Percentiles rank a stretch among this genome's conserved stretches.
Evolutionary conservation across 2,113 vertebrate genomes (phyloP).

Genomic region (Sterna hirundo): DNA sequence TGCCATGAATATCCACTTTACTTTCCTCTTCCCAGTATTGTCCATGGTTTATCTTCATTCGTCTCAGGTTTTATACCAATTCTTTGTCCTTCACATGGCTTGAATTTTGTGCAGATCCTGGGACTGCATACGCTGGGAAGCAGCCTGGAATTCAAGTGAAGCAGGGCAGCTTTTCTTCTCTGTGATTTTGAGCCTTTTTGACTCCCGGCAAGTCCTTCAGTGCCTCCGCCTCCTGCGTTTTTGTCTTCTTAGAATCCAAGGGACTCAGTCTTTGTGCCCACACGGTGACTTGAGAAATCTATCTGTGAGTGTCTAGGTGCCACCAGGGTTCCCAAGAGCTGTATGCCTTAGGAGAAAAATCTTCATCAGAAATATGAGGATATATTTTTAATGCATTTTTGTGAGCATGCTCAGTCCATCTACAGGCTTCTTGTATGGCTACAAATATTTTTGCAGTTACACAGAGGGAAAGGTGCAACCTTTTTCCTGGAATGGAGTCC

Average conservation of each 20-base stretch:
- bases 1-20: neutral
- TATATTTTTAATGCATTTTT: neutral
- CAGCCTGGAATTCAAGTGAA: neutral
- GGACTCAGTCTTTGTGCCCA: neutral
- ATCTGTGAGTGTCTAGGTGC: neutral
- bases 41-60: neutral
- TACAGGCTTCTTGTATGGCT: neutral
- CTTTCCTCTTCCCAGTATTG: neutral
- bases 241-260: neutral
- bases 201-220: neutral
- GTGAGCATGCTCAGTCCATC: neutral
- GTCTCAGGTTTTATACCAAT: neutral
- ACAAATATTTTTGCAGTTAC: neutral
- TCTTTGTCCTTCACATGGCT: neutral
- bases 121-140: neutral
- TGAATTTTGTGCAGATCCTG: neutral
- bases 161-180: neutral
- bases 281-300: neutral
- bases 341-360: neutral
- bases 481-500: neutral
- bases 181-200: neutral
- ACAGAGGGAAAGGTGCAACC: neutral
- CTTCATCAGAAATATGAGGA: neutral
- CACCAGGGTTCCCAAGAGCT: neutral
- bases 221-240: neutral